A percentile compares a stretch with the other conserved stretches of the same genome.
Evolutionary conservation across 1,140 invertebrate genomes (phyloP).

Genomic region (Drosophila yakuba): DNA sequence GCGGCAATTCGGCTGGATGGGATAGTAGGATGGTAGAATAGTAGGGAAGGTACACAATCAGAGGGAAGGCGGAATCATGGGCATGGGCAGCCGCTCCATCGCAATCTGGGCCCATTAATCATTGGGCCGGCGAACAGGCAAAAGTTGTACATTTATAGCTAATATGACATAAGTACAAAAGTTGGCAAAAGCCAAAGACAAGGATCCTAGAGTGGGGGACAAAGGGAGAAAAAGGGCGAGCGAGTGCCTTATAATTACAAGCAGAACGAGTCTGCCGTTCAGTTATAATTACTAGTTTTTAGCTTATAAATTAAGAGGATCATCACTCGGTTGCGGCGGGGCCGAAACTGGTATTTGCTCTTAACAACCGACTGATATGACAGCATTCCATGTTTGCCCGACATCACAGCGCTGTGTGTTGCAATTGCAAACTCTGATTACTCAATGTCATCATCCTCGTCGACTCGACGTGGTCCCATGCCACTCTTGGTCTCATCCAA

Average conservation of each 20-base stretch:
- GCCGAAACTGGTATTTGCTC: slow-evolving; percentile 66
- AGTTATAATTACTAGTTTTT: slow-evolving; percentile 83
- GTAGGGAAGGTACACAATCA: neutral
- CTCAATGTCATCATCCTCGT: slow-evolving; percentile 81
- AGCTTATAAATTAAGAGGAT: slow-evolving; percentile 83
- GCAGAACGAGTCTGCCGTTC: slow-evolving; percentile 61
- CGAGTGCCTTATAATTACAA: slow-evolving; percentile 73
- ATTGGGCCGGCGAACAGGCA: slow-evolving; percentile 59
- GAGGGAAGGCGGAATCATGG: slow-evolving; percentile 11
- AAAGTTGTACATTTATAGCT: slow-evolving; percentile 77
- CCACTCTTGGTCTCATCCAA: slow-evolving; percentile 14
- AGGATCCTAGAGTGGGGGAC: slow-evolving; percentile 40
- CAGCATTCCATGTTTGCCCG: slow-evolving; percentile 70
- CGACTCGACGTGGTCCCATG: slow-evolving; percentile 46
- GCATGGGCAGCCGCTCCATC: slow-evolving; percentile 25
- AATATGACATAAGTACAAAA: slow-evolving; percentile 83
- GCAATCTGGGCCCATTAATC: slow-evolving; percentile 71
- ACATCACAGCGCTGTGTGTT: slow-evolving; percentile 31
- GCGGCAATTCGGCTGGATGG: slow-evolving; percentile 58
- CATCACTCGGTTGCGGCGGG: slow-evolving; percentile 58
- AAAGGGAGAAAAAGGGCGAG: neutral
- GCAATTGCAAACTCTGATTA: slow-evolving; percentile 81
- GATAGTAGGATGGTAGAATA: slow-evolving; percentile 1
- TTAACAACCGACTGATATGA: slow-evolving; percentile 69
- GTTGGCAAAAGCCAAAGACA: slow-evolving; percentile 76